Evolutionary conservation across 2,113 vertebrate genomes (phyloP), one percentile per base, ranked within the genome.

Genomic region (Bubalus kerabau): DNA sequence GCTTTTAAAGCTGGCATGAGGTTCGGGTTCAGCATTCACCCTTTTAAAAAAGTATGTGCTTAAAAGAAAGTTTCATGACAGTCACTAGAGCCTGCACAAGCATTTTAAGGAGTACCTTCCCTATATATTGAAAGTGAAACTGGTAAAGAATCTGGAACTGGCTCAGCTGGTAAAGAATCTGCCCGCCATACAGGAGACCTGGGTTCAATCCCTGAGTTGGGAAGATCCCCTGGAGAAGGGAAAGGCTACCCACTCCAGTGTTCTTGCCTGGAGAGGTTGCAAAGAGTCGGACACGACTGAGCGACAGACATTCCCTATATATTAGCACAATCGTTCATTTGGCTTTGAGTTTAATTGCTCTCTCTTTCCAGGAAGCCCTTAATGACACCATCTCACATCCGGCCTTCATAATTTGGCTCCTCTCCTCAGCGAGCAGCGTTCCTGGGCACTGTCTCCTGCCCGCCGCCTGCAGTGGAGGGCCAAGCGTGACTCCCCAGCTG

Each of bases 401-500:
- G 91, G 86, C 15, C 90, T 80, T 81, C n/a, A 3, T 36, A 74
- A 95, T 95, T 60, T 97, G 96, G 83, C 91, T 87, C 52, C n/a
- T 15, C 9, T 23, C 67, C 87, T 28, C 43, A 6, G 71, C 90
- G 46, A 74, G 46, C 0, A 1, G 46, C 15, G 50, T 90, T 96
- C 78, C 95, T 7, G 24, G 62, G 93, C 82, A 81, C 71, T 1
- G 10, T 43, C 82, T 89, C 23, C 85, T 78, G 82, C 50, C 85
- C 78, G 60, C 28, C 46, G 80, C 57, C 78, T 74, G 78, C 26
- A 14, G 7, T 32, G 17, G 26, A 14, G 56, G 81, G 90, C 97
- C 96, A 97, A 96, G 96, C 86, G 52, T 17, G 85, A 60, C 50
- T 89, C 50, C 50, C 76, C 76, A 90, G 96, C 87, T 97, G 96